Base-by-base conservation (phyloP, 2,888 invertebrate species). In the Tiphia femorata region DNA sequence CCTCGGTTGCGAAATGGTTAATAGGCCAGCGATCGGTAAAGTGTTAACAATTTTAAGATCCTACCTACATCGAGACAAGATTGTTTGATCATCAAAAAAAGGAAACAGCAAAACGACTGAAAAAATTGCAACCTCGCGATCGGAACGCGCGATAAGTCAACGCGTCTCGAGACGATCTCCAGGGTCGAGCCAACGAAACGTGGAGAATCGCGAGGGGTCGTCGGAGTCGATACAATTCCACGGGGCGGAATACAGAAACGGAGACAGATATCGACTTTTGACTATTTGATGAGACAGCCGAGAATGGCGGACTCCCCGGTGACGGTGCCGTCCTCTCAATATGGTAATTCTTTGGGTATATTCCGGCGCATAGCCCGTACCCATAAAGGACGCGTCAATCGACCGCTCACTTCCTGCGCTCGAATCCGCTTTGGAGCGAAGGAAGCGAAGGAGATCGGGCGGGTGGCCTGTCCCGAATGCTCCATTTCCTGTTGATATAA, bases 231-330 rank as follows among this genome's bases (percentile, higher is more conserved):
- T 38, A 19, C 38, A 19, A 19, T 23, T 38, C 37, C 17, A 42
- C 14, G 14, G 17, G 37, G 40, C 33, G 33, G 54, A 25, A 29
- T 37, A 64, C 40, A 33, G 59, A 49, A 50, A 62, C 55, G 33
- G n/a, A 64, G 58, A 60, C 59, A 50, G 58, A 72, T 76, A 79
- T 77, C 69, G 76, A 70, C 71, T 74, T 69, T 74, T 73, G 67
- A 74, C 73, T 74, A 76, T 76, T 80, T 75, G 68, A 78, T 72
- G 76, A 76, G 71, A 67, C 49, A 61, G 56, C 60, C 55, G 58
- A 70, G 60, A 68, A 74, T 67, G 59, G 58, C 60, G 59, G 70
- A 75, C 64, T 71, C 73, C 67, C 71, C 43, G 53, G 64, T 63
- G 72, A 62, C 58, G 54, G 37, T 49, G 47, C 25, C 48, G 58